A percentile compares a stretch with the other conserved stretches of the same genome.
phyloP scores from a whole-genome alignment of 2,797 vertebrate genomes.

The Crocidura indochinensis region DNA sequence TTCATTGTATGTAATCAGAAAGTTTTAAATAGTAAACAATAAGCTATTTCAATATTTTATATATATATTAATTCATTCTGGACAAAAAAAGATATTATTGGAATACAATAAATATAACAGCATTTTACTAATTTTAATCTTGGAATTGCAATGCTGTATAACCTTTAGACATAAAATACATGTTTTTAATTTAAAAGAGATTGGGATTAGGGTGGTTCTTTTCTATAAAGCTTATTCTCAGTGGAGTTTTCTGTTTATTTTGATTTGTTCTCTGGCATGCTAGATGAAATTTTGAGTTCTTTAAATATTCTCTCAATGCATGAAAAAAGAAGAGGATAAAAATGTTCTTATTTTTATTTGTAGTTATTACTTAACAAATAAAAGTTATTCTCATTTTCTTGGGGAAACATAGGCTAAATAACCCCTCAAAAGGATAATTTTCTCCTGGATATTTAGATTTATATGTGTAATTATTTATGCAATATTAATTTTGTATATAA shows the following conservation, averaged over 20 bases:
- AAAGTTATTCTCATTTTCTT: conserved; percentile 68
- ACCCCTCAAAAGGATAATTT: conserved; percentile 41
- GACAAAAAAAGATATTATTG: neutral
- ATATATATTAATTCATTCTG: neutral
- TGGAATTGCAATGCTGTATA: conserved; percentile 64
- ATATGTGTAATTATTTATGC: neutral
- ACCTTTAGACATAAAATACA: conserved; percentile 69
- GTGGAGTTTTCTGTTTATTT: neutral
- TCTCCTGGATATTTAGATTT: conserved; percentile 50
- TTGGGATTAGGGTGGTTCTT: conserved; percentile 63
- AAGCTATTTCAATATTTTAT: neutral
- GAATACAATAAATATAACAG: conserved; percentile 60
- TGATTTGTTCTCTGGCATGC: conserved; percentile 21
- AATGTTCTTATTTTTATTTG: conserved; percentile 74
- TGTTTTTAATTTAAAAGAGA: conserved; percentile 76
- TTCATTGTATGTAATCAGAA: neutral
- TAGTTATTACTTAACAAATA: neutral
- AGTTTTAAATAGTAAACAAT: neutral
- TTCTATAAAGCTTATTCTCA: conserved; percentile 65
- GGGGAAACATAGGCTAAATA: conserved; percentile 54
- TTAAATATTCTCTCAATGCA: conserved; percentile 63
- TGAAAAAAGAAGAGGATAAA: conserved; percentile 70
- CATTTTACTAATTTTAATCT: conserved; percentile 43
- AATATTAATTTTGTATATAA: neutral
- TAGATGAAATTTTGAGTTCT: conserved; percentile 55